phyloP scores from a whole-genome alignment of 1,140 invertebrate species.

The Tetraneura akinire region DNA sequence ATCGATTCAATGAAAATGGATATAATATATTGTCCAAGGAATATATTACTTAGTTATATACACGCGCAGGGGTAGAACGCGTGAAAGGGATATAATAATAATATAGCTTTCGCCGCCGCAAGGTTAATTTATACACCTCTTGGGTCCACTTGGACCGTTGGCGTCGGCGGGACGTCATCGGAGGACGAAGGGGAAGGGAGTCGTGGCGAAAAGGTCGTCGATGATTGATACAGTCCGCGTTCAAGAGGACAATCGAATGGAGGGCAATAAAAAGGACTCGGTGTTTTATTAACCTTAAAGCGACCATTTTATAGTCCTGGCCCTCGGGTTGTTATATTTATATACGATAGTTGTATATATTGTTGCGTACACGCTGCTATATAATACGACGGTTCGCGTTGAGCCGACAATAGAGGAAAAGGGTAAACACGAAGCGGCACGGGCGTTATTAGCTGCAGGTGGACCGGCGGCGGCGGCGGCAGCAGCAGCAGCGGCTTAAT shows the following conservation, averaged over 20 bases:
- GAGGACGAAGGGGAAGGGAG: not conserved
- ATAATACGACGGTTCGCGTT: not conserved
- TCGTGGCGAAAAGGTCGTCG: slow-evolving; percentile 39
- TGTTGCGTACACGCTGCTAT: not conserved
- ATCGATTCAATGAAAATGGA: no score
- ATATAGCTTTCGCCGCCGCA: not conserved
- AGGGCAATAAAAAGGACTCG: slow-evolving; percentile 41
- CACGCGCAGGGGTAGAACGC: no score
- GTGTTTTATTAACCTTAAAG: slow-evolving; percentile 49
- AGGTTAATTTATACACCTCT: slow-evolving; percentile 49
- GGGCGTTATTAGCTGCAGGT: slow-evolving; percentile 46
- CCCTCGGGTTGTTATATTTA: not conserved
- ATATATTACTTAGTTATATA: no score
- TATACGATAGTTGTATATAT: not conserved
- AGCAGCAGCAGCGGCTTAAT: slow-evolving; percentile 36
- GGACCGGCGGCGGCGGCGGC: slow-evolving; percentile 27
- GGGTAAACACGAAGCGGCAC: slow-evolving; percentile 34
- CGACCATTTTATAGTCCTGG: not conserved
- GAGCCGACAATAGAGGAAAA: slow-evolving; percentile 34
- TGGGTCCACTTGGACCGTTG: slow-evolving; percentile 40
- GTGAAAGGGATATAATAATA: no score
- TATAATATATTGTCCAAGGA: no score
- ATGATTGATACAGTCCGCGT: slow-evolving; percentile 39
- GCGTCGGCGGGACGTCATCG: not conserved
- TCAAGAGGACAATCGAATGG: slow-evolving; percentile 34